Conservation (phyloP, 2,888 invertebrate genomes). For the Lottia scabra region DNA sequence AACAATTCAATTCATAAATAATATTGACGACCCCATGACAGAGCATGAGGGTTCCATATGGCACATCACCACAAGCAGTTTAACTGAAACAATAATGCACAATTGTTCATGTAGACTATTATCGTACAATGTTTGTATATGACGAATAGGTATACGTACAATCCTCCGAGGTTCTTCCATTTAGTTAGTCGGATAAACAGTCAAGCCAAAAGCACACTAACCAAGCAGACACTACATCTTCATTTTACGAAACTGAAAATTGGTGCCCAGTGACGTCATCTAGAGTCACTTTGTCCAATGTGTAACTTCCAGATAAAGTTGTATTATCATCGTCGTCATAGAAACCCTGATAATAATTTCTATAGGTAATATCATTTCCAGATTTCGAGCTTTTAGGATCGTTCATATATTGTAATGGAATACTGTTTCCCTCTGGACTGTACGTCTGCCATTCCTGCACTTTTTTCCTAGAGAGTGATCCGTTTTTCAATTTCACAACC, state of each 20-base stretch:
- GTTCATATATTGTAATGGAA: background rate
- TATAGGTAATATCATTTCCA: background rate
- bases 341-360: background rate
- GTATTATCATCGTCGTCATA: constrained; percentile 57
- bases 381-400: background rate
- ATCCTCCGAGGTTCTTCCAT: too few species aligned
- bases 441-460: background rate
- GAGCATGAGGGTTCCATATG: too few species aligned
- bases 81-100: too few species aligned
- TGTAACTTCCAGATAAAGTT: constrained; percentile 60
- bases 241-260: constrained; percentile 21
- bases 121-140: too few species aligned
- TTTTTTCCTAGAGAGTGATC: background rate
- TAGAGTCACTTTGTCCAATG: constrained; percentile 42
- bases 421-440: background rate
- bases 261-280: constrained; percentile 30
- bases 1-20: too few species aligned
- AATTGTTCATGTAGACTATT: too few species aligned
- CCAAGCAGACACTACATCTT: too few species aligned
- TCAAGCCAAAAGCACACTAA: too few species aligned
- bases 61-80: too few species aligned
- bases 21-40: too few species aligned
- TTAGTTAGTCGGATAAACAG: too few species aligned
- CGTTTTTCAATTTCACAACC: background rate
- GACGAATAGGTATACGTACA: too few species aligned